Percentiles rank a stretch among this genome's conserved stretches.
Conservation (phyloP, 2,797 vertebrate species). For the Cyprinodon diabolis region DNA sequence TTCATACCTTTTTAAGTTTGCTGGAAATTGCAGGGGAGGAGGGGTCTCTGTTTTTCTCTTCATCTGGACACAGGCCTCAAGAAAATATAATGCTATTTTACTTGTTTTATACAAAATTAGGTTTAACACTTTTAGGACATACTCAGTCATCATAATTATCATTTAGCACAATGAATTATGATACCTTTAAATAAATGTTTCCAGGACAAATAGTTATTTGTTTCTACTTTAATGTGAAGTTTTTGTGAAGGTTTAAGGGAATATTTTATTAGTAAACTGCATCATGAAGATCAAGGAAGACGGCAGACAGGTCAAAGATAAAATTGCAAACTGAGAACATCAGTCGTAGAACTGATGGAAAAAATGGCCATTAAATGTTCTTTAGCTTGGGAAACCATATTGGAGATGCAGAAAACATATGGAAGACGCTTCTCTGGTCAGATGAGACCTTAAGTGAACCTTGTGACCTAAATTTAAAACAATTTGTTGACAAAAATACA, state of each 20-base stretch:
- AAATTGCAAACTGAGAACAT: background rate
- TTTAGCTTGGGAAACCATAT: too few relatives aligned
- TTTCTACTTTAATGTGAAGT: background rate
- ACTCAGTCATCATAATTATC: too few relatives aligned
- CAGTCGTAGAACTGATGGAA: background rate
- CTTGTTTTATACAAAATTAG: background rate
- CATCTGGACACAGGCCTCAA: constrained; percentile 24
- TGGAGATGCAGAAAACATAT: too few relatives aligned
- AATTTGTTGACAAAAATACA: too few relatives aligned
- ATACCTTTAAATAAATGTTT: too few relatives aligned
- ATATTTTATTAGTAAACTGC: background rate
- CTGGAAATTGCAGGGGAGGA: constrained; percentile 34
- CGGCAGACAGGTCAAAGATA: background rate
- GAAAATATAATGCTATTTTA: background rate
- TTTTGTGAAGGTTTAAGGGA: background rate
- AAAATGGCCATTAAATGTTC: too few relatives aligned
- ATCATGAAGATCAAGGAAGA: background rate
- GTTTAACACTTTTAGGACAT: too few relatives aligned
- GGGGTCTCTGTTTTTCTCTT: constrained; percentile 48
- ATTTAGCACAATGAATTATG: too few relatives aligned
- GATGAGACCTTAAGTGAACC: too few relatives aligned
- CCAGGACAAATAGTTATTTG: too few relatives aligned
- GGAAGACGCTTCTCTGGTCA: too few relatives aligned
- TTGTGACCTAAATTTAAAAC: too few relatives aligned
- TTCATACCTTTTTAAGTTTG: constrained; percentile 32